A percentile compares a stretch with the other conserved stretches of the same genome.
These are phyloP conservation scores for Lacanobia wlatinum DNA, from an alignment of 2,888 invertebrate species.

Conservation along the genomic window DNA sequence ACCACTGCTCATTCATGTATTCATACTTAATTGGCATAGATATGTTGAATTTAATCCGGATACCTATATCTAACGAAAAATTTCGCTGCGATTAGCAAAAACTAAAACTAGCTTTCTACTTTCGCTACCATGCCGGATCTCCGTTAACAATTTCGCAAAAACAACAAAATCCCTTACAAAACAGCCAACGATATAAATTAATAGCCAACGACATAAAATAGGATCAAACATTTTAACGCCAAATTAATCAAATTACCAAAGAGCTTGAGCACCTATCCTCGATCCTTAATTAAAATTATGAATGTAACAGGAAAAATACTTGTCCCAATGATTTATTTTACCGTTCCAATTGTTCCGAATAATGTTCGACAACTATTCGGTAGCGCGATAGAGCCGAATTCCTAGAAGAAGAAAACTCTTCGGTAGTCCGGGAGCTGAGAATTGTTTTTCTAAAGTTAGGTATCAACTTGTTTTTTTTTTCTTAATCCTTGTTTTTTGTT, in stretches of 20 bases:
- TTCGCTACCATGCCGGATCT: background rate
- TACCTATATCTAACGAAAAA: too few species aligned
- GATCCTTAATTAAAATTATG: slow-evolving; percentile 51
- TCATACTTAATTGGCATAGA: too few species aligned
- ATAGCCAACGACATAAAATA: too few species aligned
- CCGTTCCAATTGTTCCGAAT: slow-evolving; percentile 73
- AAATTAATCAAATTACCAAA: slow-evolving; percentile 21
- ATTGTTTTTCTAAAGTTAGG: background rate
- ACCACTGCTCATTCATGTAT: too few species aligned
- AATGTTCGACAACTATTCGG: slow-evolving; percentile 83
- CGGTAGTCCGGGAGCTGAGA: slow-evolving; percentile 56
- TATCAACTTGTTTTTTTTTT: slow-evolving; percentile 2
- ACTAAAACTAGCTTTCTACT: background rate
- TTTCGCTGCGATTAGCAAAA: too few species aligned
- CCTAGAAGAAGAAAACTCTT: slow-evolving; percentile 71
- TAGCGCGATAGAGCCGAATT: slow-evolving; percentile 78
- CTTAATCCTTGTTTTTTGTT: background rate
- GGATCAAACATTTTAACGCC: background rate
- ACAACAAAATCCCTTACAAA: background rate
- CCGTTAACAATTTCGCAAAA: background rate
- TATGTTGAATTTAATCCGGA: too few species aligned
- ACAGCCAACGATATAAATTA: background rate
- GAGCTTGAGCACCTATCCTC: slow-evolving; percentile 9
- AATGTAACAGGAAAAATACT: slow-evolving; percentile 54
- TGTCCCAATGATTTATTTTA: slow-evolving; percentile 68